Percentiles rank a stretch among this genome's conserved stretches.
Conservation (phyloP, 2,797 vertebrate genomes). For the Oceanodroma leucorhoa region DNA sequence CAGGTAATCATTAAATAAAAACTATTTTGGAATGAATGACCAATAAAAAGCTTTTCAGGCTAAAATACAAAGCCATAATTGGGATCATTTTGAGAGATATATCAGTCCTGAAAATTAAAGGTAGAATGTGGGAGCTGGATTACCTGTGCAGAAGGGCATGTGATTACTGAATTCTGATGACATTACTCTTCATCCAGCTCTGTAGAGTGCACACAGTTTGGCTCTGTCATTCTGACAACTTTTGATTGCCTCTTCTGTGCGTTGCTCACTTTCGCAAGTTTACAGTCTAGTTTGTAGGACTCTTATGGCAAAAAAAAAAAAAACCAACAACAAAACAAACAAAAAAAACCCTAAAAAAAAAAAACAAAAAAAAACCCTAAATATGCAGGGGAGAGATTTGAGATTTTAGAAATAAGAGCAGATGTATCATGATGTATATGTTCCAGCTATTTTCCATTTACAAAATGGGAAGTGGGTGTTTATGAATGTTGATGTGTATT, state of each 20-base stretch:
- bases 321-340: no score
- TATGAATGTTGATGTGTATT: background rate
- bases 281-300: background rate
- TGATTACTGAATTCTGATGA: background rate
- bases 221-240: background rate
- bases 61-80: background rate
- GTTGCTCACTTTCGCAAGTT: background rate
- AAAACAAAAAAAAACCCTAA: background rate
- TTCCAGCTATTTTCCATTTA: slow-evolving; percentile 11
- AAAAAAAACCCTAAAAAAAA: background rate
- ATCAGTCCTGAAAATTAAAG: background rate
- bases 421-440: background rate
- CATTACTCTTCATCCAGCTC: background rate
- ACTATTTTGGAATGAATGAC: background rate
- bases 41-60: background rate
- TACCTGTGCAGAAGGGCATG: background rate
- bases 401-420: background rate
- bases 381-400: background rate
- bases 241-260: background rate
- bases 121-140: background rate
- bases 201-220: background rate
- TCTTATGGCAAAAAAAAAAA: background rate
- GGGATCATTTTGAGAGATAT: background rate
- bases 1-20: background rate
- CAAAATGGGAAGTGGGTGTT: background rate